Evolutionary conservation across 2,797 vertebrate species (phyloP), one percentile per base, ranked within the genome.

Genomic region (Oophaga sylvatica): DNA sequence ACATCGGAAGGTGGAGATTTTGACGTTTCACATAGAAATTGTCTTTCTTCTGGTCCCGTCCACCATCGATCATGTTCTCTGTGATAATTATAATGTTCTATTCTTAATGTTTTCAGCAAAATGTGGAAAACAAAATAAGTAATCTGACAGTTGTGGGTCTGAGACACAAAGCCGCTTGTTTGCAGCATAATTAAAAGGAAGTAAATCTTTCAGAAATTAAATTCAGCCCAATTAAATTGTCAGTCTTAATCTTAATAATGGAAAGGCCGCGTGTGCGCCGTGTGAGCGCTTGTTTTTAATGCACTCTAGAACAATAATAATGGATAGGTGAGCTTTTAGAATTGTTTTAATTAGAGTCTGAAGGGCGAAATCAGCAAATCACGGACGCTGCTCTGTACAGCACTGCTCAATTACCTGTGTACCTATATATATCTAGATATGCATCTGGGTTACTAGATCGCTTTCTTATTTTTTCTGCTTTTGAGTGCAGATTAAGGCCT

Each of bases 181-280:
- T 86, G 76, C 84, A 80, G 45, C 20, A 45, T 80, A 86, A 86
- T 86, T 86, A 86, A 87, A 87, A 87, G 67, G 22, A 45, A 53
- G 85, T 80, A 87, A 80, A 81, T 80, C 77, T 87, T 87, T 87
- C 78, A 71, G 78, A 87, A 87, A 87, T 81, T 71, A 81, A 87
- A 80, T 73, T 80, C 65, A 63, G 63, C 65, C 76, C 68, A 87
- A 76, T 87, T 82, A 87, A 87, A 87, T 75, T 87, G 86, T 82
- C 80, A 87, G 71, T 87, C 86, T 76, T 81, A 76, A 81, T 87
- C 70, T 87, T 81, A 87, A 82, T 87, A 87, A 87, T 81, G 78
- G 77, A 68, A 62, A 71, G 67, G 22, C 26, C 68, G 53, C 31
- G 22, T 45, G 41, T 35, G 56, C 53, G 67, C 63, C 76, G 79